These are phyloP conservation scores for Temnothorax nylanderi DNA, from an alignment of 1,140 invertebrate species.

Conservation along the genomic window DNA sequence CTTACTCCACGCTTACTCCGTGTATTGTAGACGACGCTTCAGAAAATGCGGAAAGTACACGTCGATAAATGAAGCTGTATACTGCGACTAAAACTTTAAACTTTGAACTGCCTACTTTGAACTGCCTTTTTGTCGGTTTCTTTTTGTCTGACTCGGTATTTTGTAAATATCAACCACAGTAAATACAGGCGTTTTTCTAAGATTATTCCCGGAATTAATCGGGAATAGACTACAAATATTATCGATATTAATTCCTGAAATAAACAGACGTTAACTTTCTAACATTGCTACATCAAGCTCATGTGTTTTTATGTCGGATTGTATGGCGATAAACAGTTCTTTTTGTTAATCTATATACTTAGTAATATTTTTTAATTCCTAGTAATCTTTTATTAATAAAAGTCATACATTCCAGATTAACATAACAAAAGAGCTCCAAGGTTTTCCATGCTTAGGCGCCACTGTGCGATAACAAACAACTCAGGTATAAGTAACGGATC, in stretches of 20 bases:
- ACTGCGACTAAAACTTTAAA: neutral
- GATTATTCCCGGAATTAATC: neutral
- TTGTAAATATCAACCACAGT: neutral
- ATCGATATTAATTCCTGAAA: neutral
- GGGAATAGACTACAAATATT: neutral
- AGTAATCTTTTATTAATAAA: neutral
- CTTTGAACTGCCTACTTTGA: neutral
- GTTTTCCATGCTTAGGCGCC: neutral
- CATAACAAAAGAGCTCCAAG: neutral
- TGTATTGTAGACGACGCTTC: too few relatives aligned
- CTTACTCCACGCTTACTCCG: too few relatives aligned
- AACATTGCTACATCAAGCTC: neutral
- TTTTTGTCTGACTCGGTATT: neutral
- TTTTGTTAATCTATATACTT: neutral
- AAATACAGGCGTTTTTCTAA: neutral
- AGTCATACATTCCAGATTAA: neutral
- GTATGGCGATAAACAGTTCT: neutral
- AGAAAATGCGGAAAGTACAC: neutral
- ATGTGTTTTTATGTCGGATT: neutral
- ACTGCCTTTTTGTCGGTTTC: neutral
- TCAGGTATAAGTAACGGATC: neutral
- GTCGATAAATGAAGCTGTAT: conserved; percentile 12
- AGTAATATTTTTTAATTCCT: neutral
- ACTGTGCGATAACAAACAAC: neutral
- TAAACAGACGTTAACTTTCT: neutral